Evolutionary conservation across 2,797 vertebrate species (phyloP).

Genomic region (Syndactyla subalaris): DNA sequence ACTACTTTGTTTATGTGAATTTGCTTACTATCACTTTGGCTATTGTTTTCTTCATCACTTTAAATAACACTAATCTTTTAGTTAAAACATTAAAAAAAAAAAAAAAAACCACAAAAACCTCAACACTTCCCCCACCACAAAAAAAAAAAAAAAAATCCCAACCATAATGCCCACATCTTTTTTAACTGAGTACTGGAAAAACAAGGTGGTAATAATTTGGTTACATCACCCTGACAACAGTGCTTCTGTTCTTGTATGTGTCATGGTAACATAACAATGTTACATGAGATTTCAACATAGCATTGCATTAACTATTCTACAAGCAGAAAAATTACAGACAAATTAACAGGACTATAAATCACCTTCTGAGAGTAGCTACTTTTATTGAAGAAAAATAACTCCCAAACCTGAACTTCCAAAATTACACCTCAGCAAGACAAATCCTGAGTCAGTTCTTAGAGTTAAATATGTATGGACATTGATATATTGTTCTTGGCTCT

Average conservation of each 20-base stretch:
- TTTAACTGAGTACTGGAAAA: background rate
- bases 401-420: background rate
- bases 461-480: slow-evolving; percentile 25
- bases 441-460: background rate
- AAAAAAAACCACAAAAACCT: no score
- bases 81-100: background rate
- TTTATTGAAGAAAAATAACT: background rate
- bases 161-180: background rate
- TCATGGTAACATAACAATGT: background rate
- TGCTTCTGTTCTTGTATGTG: background rate
- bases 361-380: background rate
- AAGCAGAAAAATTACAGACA: background rate
- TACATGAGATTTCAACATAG: background rate
- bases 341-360: background rate
- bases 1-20: background rate
- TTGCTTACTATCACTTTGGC: background rate
- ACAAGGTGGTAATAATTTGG: background rate
- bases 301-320: background rate
- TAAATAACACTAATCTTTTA: background rate
- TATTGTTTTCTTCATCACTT: background rate
- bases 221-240: background rate
- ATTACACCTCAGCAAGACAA: slow-evolving; percentile 2
- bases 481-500: slow-evolving; percentile 9
- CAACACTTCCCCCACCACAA: no score
- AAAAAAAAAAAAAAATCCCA: background rate